Evolutionary conservation across 2,797 vertebrate species (phyloP).

Genomic region (Tenualosa ilisha): DNA sequence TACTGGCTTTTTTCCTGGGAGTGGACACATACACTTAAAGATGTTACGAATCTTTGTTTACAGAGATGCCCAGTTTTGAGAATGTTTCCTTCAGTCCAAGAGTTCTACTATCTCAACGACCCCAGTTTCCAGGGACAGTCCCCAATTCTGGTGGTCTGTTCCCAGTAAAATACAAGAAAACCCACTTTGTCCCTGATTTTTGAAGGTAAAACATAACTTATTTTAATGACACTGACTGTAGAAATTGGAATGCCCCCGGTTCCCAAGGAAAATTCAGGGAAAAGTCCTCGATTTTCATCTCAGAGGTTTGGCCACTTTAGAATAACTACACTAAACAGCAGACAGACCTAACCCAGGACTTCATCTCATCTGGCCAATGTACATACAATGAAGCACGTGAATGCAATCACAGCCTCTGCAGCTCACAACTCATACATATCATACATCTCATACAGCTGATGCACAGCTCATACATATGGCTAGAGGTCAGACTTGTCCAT

Average conservation of each 20-base stretch:
- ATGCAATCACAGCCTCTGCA: neutral
- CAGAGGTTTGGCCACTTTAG: no score
- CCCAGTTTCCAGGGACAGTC: no score
- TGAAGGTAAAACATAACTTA: no score
- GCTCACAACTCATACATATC: no score
- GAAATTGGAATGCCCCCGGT: no score
- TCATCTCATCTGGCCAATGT: constrained; percentile 26
- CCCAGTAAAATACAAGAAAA: no score
- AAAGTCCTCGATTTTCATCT: no score
- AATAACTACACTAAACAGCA: constrained; percentile 38
- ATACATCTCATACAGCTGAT: no score
- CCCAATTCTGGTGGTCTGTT: no score
- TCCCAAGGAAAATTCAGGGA: no score
- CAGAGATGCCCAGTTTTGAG: constrained; percentile 19
- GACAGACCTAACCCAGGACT: constrained; percentile 20
- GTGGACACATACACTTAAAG: constrained; percentile 14
- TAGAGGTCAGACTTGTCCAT: neutral
- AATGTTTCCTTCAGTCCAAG: constrained; percentile 26
- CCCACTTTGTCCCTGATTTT: no score
- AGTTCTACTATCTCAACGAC: neutral
- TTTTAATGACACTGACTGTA: no score
- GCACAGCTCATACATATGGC: constrained; percentile 23
- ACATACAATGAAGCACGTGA: neutral
- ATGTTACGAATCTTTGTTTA: neutral
- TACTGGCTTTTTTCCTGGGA: neutral